phyloP scores from a whole-genome alignment of 2,888 invertebrate species.

The Drosophila acutilabella region DNA sequence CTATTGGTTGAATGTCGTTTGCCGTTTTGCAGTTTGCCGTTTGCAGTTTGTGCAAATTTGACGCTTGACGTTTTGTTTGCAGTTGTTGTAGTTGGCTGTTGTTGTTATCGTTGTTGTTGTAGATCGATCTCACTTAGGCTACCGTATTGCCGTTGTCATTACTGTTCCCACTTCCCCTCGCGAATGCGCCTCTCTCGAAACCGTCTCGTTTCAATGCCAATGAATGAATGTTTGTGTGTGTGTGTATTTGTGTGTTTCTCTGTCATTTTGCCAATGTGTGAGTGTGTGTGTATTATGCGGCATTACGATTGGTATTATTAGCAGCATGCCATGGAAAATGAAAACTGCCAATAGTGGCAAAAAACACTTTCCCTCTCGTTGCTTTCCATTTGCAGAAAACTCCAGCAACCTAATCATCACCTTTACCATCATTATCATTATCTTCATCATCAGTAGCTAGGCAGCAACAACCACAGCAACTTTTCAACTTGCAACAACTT shows the following conservation, averaged over 20 bases:
- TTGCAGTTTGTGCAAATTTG: conserved; percentile 31
- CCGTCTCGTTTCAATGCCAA: conserved; percentile 81
- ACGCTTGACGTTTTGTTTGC: conserved; percentile 24
- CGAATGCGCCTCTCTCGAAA: conserved; percentile 26
- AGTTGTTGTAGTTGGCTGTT: conserved; percentile 11
- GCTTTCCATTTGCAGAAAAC: conserved; percentile 80
- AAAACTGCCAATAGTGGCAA: conserved; percentile 70
- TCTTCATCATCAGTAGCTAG: background rate
- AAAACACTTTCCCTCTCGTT: conserved; percentile 83
- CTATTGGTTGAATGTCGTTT: conserved; percentile 84
- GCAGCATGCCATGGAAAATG: conserved; percentile 77
- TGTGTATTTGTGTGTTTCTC: conserved; percentile 8
- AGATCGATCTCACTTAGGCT: conserved; percentile 74
- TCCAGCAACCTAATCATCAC: conserved; percentile 52
- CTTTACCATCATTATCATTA: conserved; percentile 15
- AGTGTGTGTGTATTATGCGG: conserved; percentile 78
- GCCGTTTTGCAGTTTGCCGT: conserved; percentile 71
- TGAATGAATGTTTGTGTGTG: conserved; percentile 42
- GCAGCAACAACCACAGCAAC: conserved; percentile 30
- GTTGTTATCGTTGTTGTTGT: conserved; percentile 48
- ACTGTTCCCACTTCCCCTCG: conserved; percentile 7
- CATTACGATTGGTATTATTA: conserved; percentile 77
- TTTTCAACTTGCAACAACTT: conserved; percentile 46
- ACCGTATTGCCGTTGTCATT: conserved; percentile 65
- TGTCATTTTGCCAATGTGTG: conserved; percentile 1